Percentiles rank a stretch among this genome's conserved stretches.
Conservation (phyloP, 2,888 invertebrate species). For the Aelia acuminata region DNA sequence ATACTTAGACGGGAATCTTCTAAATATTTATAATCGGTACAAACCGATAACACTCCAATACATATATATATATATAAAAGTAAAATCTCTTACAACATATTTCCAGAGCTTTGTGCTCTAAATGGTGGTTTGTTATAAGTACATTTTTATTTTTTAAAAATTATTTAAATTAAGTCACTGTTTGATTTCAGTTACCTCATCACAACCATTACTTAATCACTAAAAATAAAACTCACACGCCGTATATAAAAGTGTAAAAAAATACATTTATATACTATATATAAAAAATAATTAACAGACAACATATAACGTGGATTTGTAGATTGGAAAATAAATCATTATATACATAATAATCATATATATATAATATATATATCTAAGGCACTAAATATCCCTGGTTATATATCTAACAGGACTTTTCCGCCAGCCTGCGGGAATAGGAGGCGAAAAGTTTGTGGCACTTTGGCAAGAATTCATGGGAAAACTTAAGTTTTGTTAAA, state of each 20-base stretch:
- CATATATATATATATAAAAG: neutral
- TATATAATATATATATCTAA: constrained; percentile 52
- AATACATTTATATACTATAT: constrained; percentile 57
- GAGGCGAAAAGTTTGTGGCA: constrained; percentile 61
- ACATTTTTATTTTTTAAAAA: constrained; percentile 10
- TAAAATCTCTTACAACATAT: constrained; percentile 1
- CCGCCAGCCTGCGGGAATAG: constrained; percentile 32
- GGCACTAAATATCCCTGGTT: constrained; percentile 59
- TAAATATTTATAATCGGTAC: constrained; percentile 40
- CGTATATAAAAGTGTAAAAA: constrained; percentile 57
- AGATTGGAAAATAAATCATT: constrained; percentile 48
- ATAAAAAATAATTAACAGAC: constrained; percentile 53
- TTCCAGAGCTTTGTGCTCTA: neutral
- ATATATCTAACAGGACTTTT: constrained; percentile 53
- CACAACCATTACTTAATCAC: constrained; percentile 55
- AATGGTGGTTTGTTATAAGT: constrained; percentile 49
- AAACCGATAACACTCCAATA: constrained; percentile 38
- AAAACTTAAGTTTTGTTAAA: constrained; percentile 50
- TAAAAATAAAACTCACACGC: constrained; percentile 40
- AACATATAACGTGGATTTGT: constrained; percentile 51
- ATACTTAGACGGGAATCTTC: constrained; percentile 39
- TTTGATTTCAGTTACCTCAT: constrained; percentile 58
- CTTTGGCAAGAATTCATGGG: constrained; percentile 66
- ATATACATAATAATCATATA: constrained; percentile 51
- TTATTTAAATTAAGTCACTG: constrained; percentile 49